Evolutionary conservation across 2,113 vertebrate species (phyloP).

Genomic region (Glaucomys volans): DNA sequence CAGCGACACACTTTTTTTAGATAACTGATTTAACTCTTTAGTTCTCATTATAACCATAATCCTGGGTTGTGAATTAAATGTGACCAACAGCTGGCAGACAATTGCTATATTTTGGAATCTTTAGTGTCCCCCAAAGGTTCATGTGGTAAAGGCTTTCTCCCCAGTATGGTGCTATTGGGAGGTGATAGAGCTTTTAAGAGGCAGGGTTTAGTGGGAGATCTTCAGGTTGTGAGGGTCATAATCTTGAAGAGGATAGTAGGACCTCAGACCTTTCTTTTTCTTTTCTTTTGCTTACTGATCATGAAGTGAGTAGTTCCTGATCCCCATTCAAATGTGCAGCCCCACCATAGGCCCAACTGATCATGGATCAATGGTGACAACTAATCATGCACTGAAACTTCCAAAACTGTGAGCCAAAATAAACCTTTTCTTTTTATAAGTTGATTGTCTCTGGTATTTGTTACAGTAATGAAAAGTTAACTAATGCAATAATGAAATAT

Average conservation of each 20-base stretch:
- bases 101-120: not conserved
- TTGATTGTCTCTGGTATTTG: not conserved
- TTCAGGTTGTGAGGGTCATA: not conserved
- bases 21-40: conserved; percentile 19
- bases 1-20: not conserved
- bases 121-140: not conserved
- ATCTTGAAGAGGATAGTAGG: not conserved
- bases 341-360: not conserved
- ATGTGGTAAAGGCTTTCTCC: not conserved
- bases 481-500: not conserved
- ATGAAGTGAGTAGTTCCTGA: not conserved
- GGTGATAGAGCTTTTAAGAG: not conserved
- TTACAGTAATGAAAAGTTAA: not conserved
- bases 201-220: not conserved
- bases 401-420: not conserved
- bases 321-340: too few species aligned
- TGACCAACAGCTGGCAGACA: not conserved
- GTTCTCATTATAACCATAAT: not conserved
- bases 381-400: not conserved
- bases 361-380: not conserved
- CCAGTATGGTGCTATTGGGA: not conserved
- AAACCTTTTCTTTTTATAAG: not conserved
- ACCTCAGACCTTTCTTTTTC: not conserved
- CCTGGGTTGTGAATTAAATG: not conserved
- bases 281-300: not conserved